Conservation (phyloP, 2,113 vertebrate genomes). For the Ia io region DNA sequence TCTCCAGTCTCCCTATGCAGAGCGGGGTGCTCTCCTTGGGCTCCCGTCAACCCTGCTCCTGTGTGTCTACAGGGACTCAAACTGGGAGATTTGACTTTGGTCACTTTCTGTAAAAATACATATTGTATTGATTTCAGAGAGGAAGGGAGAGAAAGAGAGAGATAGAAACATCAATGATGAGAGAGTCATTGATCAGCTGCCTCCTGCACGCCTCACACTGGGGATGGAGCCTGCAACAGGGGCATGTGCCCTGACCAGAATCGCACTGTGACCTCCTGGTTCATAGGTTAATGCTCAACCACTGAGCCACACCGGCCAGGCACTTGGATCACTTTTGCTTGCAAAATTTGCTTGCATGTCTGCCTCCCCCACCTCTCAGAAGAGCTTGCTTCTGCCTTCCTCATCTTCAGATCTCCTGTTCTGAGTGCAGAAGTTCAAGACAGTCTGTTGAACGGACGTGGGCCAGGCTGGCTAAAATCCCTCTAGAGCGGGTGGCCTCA, state of each 20-base stretch:
- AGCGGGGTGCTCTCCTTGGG: accelerated
- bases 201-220: too few relatives aligned
- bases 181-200: too few relatives aligned
- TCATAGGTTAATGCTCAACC: too few relatives aligned
- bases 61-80: background rate
- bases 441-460: background rate
- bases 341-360: background rate
- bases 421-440: background rate
- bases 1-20: too few relatives aligned
- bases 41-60: background rate
- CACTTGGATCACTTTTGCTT: background rate
- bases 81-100: background rate
- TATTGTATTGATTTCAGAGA: too few relatives aligned
- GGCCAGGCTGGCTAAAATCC: background rate
- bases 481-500: background rate
- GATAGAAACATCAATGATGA: too few relatives aligned
- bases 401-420: background rate
- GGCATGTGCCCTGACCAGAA: too few relatives aligned
- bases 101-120: background rate
- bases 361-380: background rate
- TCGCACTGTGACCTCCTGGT: too few relatives aligned
- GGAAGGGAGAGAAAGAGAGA: too few relatives aligned
- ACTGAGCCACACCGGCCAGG: too few relatives aligned
- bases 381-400: background rate
- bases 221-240: too few relatives aligned